Percentiles rank a stretch among this genome's conserved stretches.
These are phyloP conservation scores for Dendrophyllia cribrosa DNA, from an alignment of 64 coral and sea anemone species.

Conservation along the genomic window DNA sequence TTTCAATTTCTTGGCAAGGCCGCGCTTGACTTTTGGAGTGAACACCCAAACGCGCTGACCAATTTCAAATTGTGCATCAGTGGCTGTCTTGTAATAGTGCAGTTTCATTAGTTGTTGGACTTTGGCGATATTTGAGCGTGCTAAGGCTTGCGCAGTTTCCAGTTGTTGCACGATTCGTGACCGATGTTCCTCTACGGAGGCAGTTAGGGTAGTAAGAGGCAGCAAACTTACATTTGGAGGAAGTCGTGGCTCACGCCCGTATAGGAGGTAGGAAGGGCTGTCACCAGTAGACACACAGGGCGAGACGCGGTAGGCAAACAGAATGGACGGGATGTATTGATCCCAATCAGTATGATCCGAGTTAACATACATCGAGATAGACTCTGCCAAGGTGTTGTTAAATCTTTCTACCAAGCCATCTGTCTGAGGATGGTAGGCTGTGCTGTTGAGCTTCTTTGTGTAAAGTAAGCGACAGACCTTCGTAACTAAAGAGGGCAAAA, in stretches of 20 bases:
- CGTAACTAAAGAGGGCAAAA: background rate
- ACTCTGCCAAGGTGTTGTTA: slow-evolving; percentile 6
- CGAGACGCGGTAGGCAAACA: background rate
- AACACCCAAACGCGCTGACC: slow-evolving; percentile 16
- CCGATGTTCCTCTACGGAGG: background rate
- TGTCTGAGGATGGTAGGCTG: slow-evolving; percentile 16
- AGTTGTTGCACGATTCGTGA: background rate
- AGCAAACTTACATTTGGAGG: background rate
- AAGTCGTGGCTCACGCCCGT: background rate
- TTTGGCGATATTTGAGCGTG: background rate
- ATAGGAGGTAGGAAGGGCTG: slow-evolving; percentile 8
- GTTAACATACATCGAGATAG: slow-evolving; percentile 18
- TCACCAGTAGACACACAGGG: background rate
- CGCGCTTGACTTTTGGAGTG: background rate
- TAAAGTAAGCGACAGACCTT: slow-evolving; percentile 27
- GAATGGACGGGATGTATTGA: background rate
- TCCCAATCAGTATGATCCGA: slow-evolving; percentile 26
- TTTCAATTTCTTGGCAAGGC: background rate
- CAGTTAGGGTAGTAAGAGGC: background rate
- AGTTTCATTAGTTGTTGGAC: slow-evolving; percentile 41
- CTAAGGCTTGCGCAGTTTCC: background rate
- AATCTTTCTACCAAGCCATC: slow-evolving; percentile 30
- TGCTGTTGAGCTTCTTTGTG: slow-evolving; percentile 28
- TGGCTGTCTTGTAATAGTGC: background rate
- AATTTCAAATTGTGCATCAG: background rate